Conservation (phyloP, 1,140 invertebrate genomes). For the Archivesica marissinica region DNA sequence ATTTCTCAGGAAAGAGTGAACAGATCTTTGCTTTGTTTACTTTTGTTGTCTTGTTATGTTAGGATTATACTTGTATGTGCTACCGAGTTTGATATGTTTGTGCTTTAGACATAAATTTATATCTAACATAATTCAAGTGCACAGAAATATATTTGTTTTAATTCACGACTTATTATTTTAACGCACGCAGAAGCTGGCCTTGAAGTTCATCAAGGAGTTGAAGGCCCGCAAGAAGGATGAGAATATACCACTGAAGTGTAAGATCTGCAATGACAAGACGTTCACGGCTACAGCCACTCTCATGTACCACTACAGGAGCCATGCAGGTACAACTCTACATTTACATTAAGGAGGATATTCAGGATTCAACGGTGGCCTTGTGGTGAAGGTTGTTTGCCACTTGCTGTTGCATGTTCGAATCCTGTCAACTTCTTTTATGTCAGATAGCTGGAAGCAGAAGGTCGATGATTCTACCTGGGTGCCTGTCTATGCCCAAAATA, state of each 20-base stretch:
- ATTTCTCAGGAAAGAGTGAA: no score
- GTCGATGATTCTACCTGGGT: no score
- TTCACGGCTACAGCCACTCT: constrained; percentile 88
- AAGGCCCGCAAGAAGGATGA: constrained; percentile 80
- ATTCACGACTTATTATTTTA: no score
- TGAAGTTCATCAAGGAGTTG: constrained; percentile 83
- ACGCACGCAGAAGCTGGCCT: constrained; percentile 82
- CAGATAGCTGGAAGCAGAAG: no score
- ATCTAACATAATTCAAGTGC: no score
- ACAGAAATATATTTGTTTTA: no score
- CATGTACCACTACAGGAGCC: constrained; percentile 88
- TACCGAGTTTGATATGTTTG: no score
- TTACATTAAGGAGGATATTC: background rate
- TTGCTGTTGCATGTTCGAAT: background rate
- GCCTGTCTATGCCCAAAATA: no score
- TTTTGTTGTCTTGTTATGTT: no score
- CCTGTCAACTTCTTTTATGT: background rate
- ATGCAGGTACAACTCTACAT: constrained; percentile 84
- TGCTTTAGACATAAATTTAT: no score
- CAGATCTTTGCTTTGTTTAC: no score
- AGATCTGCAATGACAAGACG: constrained; percentile 87
- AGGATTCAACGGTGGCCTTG: background rate
- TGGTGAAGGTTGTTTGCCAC: background rate
- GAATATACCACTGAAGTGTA: constrained; percentile 86
- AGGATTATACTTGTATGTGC: no score